These are phyloP conservation scores for Asobara japonica DNA, from an alignment of 1,140 invertebrate genomes.

Conservation along the genomic window DNA sequence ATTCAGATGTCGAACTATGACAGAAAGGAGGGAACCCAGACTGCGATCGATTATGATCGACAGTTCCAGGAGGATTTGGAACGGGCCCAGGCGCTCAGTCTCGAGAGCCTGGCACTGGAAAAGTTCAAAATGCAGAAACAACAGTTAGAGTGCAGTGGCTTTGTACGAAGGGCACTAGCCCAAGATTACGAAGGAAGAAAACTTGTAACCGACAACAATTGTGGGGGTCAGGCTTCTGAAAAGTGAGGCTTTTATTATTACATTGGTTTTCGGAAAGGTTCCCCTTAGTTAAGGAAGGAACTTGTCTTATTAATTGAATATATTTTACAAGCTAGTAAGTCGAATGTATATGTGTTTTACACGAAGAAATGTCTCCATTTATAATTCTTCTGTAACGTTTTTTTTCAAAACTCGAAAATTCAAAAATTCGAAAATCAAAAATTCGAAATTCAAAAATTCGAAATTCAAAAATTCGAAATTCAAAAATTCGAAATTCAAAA, in stretches of 20 bases:
- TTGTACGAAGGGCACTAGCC: conserved; percentile 39
- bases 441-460: too few relatives aligned
- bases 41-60: conserved; percentile 76
- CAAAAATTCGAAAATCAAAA: too few relatives aligned
- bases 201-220: conserved; percentile 48
- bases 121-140: conserved; percentile 77
- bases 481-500: too few relatives aligned
- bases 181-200: conserved; percentile 44
- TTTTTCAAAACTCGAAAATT: too few relatives aligned
- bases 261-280: too few relatives aligned
- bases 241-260: conserved; percentile 43
- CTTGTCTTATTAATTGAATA: too few relatives aligned
- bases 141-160: conserved; percentile 49
- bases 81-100: conserved; percentile 83
- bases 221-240: conserved; percentile 40
- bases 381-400: too few relatives aligned
- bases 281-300: too few relatives aligned
- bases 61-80: conserved; percentile 87
- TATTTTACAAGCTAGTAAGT: too few relatives aligned
- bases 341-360: too few relatives aligned
- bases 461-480: too few relatives aligned
- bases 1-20: conserved; percentile 64
- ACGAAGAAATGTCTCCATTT: too few relatives aligned
- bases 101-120: conserved; percentile 85
- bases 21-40: conserved; percentile 51